Evolutionary conservation across 2,797 vertebrate species (phyloP).

Genomic region (Mallotus villosus): DNA sequence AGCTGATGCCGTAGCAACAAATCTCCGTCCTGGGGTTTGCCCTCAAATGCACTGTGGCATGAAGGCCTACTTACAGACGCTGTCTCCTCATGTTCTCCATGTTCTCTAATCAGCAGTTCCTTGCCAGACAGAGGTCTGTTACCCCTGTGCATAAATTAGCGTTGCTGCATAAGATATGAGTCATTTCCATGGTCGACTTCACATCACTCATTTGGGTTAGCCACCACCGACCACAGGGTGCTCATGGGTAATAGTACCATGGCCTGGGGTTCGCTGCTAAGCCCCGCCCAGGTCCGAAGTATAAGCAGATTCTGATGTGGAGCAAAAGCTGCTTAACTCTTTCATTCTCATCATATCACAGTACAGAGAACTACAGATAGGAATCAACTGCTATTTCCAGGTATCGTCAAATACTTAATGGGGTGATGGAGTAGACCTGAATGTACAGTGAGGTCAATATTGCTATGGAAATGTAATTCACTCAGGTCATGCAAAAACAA

Average conservation of each 20-base stretch:
- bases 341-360: neutral
- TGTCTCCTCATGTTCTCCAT: neutral
- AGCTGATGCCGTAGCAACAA: too few species aligned
- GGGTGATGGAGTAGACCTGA: neutral
- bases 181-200: constrained; percentile 53
- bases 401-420: neutral
- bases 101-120: neutral
- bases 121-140: neutral
- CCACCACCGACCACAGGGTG: neutral
- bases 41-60: too few species aligned
- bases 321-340: neutral
- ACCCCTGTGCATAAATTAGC: constrained; percentile 3
- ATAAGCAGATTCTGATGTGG: neutral
- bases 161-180: constrained; percentile 28
- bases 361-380: neutral
- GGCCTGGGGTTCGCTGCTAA: neutral
- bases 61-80: too few species aligned
- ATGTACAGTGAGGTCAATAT: neutral
- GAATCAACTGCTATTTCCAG: neutral
- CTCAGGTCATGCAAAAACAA: neutral
- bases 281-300: neutral
- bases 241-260: neutral
- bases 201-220: constrained; percentile 54
- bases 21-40: too few species aligned
- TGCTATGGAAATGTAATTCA: neutral